Evolutionary conservation across 2,113 vertebrate species (phyloP).

Genomic region (Stegostoma tigrinum): DNA sequence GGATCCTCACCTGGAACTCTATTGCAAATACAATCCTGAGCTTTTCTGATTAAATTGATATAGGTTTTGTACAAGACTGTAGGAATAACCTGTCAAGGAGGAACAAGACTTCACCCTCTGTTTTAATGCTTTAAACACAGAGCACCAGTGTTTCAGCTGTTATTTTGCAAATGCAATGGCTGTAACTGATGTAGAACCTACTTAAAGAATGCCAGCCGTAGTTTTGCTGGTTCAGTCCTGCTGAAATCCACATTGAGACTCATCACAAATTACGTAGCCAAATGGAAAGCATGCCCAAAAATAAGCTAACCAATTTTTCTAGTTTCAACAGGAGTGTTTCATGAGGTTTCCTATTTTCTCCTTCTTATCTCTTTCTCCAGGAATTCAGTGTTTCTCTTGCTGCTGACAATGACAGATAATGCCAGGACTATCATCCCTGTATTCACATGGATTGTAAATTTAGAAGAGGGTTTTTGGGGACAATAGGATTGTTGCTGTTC

Average conservation of each 20-base stretch:
- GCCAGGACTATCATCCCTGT: background rate
- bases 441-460: background rate
- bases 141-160: background rate
- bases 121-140: background rate
- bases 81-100: background rate
- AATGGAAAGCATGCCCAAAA: background rate
- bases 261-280: background rate
- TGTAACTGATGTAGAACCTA: background rate
- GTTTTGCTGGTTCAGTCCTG: background rate
- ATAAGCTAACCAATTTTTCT: background rate
- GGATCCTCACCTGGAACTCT: background rate
- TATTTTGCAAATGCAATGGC: background rate
- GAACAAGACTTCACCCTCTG: background rate
- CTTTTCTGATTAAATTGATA: background rate
- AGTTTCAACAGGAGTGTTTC: background rate
- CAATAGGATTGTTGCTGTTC: slow-evolving; percentile 45
- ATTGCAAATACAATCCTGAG: background rate
- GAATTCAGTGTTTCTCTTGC: background rate
- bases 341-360: background rate
- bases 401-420: background rate
- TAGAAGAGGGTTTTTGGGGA: slow-evolving; percentile 46
- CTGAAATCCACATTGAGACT: background rate
- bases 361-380: background rate
- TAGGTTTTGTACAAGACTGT: background rate
- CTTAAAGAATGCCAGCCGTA: background rate